A percentile compares a stretch with the other conserved stretches of the same genome.
Conservation (phyloP, 2,113 vertebrate genomes). For the Formicarius rufipectus region DNA sequence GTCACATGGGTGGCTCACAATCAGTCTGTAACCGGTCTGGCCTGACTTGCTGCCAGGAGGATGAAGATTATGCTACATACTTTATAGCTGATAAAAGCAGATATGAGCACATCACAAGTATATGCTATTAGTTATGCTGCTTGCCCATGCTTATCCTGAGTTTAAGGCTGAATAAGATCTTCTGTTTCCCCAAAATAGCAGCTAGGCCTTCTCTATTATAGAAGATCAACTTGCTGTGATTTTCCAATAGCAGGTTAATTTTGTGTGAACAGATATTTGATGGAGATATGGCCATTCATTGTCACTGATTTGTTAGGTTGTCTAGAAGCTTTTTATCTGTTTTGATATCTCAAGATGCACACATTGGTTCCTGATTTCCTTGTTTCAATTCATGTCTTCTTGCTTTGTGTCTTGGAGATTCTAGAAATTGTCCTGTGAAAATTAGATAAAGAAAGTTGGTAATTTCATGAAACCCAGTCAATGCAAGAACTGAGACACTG, state of each 20-base stretch:
- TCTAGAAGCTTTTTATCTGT: not conserved
- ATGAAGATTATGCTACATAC: not conserved
- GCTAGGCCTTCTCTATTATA: not conserved
- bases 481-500: not conserved
- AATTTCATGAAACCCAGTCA: not conserved
- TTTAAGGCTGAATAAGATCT: not conserved
- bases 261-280: not conserved
- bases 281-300: not conserved
- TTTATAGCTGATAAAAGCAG: not conserved
- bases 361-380: not conserved
- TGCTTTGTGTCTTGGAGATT: not conserved
- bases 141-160: not conserved
- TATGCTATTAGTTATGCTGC: not conserved
- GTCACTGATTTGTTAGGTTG: not conserved
- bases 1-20: not conserved
- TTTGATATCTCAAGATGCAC: fast-evolving
- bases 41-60: not conserved
- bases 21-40: not conserved
- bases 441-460: not conserved
- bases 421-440: not conserved
- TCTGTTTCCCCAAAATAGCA: not conserved
- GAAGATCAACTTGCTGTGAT: not conserved
- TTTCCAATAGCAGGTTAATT: not conserved
- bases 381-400: not conserved
- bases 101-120: not conserved